These are phyloP conservation scores for Notocelia uddmanniana DNA, from an alignment of 2,888 invertebrate genomes.

Conservation along the genomic window DNA sequence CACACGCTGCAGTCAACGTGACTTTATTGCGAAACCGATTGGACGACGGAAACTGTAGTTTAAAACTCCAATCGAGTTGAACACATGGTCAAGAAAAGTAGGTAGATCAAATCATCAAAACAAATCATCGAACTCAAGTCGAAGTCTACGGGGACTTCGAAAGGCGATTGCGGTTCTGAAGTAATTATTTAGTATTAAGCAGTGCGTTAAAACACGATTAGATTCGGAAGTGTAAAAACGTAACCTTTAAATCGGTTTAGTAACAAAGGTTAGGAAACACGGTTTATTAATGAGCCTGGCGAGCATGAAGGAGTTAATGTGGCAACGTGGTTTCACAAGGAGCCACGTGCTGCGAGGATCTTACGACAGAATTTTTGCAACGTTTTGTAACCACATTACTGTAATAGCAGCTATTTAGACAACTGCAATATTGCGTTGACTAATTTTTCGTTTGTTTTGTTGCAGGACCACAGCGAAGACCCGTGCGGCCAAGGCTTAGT, in stretches of 20 bases:
- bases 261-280: constrained; percentile 70
- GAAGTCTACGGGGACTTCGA: background rate
- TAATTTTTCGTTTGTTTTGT: constrained; percentile 73
- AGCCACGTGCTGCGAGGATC: constrained; percentile 72
- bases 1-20: constrained; percentile 64
- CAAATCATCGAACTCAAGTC: background rate
- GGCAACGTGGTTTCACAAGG: constrained; percentile 76
- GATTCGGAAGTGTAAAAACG: constrained; percentile 70
- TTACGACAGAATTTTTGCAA: constrained; percentile 79
- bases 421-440: constrained; percentile 60
- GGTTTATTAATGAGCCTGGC: constrained; percentile 72
- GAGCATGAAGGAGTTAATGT: constrained; percentile 72
- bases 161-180: background rate
- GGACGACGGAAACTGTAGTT: constrained; percentile 24
- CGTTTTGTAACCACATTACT: constrained; percentile 68
- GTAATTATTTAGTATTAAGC: constrained; percentile 19
- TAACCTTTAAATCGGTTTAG: constrained; percentile 63
- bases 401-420: constrained; percentile 59
- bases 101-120: too few species aligned
- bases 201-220: constrained; percentile 24
- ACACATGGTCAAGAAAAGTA: constrained; percentile 10
- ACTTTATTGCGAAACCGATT: constrained; percentile 60
- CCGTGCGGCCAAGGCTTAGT: constrained; percentile 80
- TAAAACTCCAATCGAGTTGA: constrained; percentile 8
- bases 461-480: constrained; percentile 80